Evolutionary conservation across 2,797 vertebrate genomes (phyloP).

Genomic region (Adrianichthys oophorus): DNA sequence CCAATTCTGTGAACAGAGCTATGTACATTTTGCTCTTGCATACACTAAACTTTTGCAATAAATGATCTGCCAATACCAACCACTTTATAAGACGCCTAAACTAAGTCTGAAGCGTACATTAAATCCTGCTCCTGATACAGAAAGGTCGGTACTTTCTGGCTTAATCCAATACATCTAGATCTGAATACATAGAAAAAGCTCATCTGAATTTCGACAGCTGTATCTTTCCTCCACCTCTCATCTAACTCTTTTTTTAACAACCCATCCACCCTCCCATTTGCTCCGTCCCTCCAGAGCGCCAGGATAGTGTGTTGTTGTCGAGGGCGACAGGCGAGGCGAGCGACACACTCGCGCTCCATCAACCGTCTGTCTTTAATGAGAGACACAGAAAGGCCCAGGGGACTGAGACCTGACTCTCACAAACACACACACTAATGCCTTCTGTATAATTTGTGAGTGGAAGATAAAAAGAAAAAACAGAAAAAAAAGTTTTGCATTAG

Average conservation of each 20-base stretch:
- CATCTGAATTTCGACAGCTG: conserved; percentile 53
- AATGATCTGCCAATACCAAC: conserved; percentile 29
- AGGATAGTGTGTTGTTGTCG: conserved; percentile 79
- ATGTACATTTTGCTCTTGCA: conserved; percentile 17
- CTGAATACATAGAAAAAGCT: conserved; percentile 38
- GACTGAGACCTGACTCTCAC: conserved; percentile 75
- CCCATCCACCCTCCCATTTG: conserved; percentile 46
- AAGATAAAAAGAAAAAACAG: conserved; percentile 8
- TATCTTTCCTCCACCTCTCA: conserved; percentile 54
- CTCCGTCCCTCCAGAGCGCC: conserved; percentile 72
- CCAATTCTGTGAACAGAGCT: conserved; percentile 15
- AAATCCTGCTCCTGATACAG: conserved; percentile 9
- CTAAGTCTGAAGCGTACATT: conserved; percentile 9
- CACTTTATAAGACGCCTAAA: conserved; percentile 14
- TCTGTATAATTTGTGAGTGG: conserved; percentile 55
- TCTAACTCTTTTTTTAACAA: conserved; percentile 44
- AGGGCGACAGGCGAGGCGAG: conserved; percentile 80
- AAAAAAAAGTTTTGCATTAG: conserved; percentile 49
- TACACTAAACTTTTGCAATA: conserved; percentile 6
- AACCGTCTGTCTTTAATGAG: conserved; percentile 85
- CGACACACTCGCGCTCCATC: conserved; percentile 82
- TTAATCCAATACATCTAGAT: conserved; percentile 31
- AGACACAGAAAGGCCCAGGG: conserved; percentile 78
- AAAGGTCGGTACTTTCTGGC: conserved; percentile 2
- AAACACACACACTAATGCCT: conserved; percentile 49